Base-by-base conservation (phyloP, 2,113 vertebrate genomes). In the Cromileptes altivelis region DNA sequence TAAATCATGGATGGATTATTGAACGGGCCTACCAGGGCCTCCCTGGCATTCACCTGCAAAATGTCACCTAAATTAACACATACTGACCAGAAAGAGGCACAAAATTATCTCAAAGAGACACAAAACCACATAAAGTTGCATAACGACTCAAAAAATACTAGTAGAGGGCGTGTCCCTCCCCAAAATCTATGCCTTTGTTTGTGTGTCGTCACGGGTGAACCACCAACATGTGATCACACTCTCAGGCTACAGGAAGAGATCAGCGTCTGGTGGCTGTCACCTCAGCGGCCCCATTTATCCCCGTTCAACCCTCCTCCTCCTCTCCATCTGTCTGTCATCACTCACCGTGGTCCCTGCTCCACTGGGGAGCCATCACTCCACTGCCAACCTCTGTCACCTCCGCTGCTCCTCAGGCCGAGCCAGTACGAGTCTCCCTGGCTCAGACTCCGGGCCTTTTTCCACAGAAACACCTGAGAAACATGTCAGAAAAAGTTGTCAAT, bases 341-440 rank as follows among this genome's bases (percentile, higher is more conserved):
- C 89, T 87, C 78, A 89, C 88, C 80, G 68, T n/a, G 53, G 40
- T 42, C 84, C 53, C 1, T 71, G 47, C 45, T 86, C 77, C 70
- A 86, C 2, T 8, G 1, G 37, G 6, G 84, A 73, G 13, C 78
- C 80, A 0, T 88, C 72, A 14, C 75, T 76, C 88, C 90, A 81
- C 49, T 30, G n/a, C 80, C 87, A 85, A 72, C 45, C 47, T 6
- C 67, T 60, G 10, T 72, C 86, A 15, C 15, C 2, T 1, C 63
- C 21, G 3, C 75, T 37, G 30, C 70, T 79, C 62, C 75, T 84
- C 70, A 89, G 64, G 12, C 81, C 73, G 0, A 91, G 52, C 86
- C 89, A 88, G 76, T 87, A 90, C 0, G 88, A 91, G 63, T 91
- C 89, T 19, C 88, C 89, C 18, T 89, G 89, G 23, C 82, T 90